A percentile compares a stretch with the other conserved stretches of the same genome.
phyloP scores from a whole-genome alignment of 2,797 vertebrate species.

The Labeo calbasu region DNA sequence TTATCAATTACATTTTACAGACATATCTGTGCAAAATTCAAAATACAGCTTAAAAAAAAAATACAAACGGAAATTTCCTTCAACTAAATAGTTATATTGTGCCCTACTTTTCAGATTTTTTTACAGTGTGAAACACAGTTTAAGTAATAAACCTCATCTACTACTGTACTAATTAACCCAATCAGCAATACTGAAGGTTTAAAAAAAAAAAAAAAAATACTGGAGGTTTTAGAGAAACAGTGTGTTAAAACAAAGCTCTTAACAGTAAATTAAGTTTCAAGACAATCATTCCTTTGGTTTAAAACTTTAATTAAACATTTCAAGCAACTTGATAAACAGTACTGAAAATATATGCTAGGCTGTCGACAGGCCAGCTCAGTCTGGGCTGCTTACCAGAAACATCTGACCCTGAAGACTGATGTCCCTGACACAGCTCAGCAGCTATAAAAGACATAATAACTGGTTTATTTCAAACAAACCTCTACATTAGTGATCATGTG shows the following conservation, averaged over 20 bases:
- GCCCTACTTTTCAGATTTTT: background rate
- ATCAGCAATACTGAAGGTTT: background rate
- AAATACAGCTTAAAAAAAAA: background rate
- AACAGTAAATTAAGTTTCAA: background rate
- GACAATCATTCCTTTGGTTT: background rate
- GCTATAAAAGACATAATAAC: conserved; percentile 64
- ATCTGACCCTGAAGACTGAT: conserved; percentile 73
- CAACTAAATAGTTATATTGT: background rate
- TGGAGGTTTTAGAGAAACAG: background rate
- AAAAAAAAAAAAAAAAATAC: background rate
- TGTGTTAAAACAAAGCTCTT: background rate
- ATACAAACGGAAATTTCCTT: background rate
- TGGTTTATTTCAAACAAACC: conserved; percentile 40
- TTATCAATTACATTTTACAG: background rate
- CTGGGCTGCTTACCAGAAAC: conserved; percentile 76
- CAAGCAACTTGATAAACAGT: conserved; percentile 3
- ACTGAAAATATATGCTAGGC: background rate
- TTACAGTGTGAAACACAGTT: background rate
- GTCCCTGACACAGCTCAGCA: conserved; percentile 74
- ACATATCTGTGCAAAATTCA: background rate
- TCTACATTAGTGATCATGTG: conserved; percentile 2
- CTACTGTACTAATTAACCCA: background rate
- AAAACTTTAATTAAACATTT: background rate
- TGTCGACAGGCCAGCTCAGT: conserved; percentile 43
- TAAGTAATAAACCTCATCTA: background rate